Conservation (phyloP, 1,140 invertebrate genomes). For the Drosophila repleta region DNA sequence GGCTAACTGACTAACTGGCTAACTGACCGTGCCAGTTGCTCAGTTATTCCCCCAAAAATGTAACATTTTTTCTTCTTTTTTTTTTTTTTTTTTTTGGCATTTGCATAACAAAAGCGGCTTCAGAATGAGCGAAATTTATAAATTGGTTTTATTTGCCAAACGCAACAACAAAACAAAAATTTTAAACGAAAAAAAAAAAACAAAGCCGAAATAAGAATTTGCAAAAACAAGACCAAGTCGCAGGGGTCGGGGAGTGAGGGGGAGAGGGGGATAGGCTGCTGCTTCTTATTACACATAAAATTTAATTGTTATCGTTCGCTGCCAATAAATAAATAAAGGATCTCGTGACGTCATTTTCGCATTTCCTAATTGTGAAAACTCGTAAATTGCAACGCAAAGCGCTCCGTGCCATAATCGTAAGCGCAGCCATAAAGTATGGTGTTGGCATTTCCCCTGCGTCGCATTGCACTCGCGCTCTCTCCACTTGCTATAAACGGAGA, state of each 20-base stretch:
- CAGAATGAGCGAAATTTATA: constrained; percentile 67
- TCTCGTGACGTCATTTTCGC: constrained; percentile 48
- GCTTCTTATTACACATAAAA: constrained; percentile 74
- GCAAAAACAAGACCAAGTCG: no score
- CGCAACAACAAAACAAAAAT: constrained; percentile 56
- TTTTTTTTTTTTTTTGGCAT: constrained; percentile 15
- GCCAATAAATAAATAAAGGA: constrained; percentile 38
- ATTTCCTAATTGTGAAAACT: constrained; percentile 73
- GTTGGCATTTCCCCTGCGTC: constrained; percentile 51
- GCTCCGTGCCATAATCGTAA: constrained; percentile 23
- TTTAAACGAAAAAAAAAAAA: constrained; percentile 29
- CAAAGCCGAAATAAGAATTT: not conserved
- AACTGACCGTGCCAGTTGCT: constrained; percentile 40
- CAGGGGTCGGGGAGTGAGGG: no score
- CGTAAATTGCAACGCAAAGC: constrained; percentile 49
- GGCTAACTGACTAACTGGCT: constrained; percentile 11
- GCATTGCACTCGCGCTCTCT: constrained; percentile 45
- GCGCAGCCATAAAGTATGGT: constrained; percentile 11
- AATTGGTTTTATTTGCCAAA: constrained; percentile 64
- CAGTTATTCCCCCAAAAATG: constrained; percentile 48
- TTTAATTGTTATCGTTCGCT: constrained; percentile 64
- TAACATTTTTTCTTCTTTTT: constrained; percentile 42
- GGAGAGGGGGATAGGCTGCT: no score
- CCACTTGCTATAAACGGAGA: constrained; percentile 62
- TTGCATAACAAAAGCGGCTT: constrained; percentile 65